These are phyloP conservation scores for Helogale parvula DNA, from an alignment of 2,113 vertebrate genomes.

Conservation along the genomic window DNA sequence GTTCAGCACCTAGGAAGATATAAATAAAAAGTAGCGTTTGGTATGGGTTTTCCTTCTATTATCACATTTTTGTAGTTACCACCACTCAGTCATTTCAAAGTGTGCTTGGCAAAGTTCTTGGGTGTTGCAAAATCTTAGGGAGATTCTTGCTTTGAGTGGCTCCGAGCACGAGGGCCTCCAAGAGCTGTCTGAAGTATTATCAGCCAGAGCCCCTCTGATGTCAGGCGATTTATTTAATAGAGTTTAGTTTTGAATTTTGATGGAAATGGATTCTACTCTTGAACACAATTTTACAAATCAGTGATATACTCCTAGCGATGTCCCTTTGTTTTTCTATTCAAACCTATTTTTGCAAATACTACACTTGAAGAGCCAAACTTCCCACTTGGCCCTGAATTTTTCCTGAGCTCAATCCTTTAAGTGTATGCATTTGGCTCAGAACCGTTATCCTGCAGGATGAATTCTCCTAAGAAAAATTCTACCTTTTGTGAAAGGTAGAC, in stretches of 20 bases:
- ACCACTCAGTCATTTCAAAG: neutral
- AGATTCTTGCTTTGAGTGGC: neutral
- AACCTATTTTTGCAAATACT: conserved; percentile 9
- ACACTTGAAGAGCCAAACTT: neutral
- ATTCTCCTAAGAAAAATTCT: neutral
- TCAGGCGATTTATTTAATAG: neutral
- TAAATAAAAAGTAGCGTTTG: conserved; percentile 22
- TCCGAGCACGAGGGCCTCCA: neutral
- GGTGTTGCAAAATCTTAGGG: neutral
- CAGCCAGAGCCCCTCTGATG: neutral
- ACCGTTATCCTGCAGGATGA: neutral
- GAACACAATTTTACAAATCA: conserved; percentile 21
- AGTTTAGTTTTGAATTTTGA: neutral
- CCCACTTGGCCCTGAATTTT: conserved; percentile 38
- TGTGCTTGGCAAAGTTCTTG: neutral
- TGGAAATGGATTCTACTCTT: neutral
- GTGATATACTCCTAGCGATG: neutral
- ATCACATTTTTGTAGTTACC: neutral
- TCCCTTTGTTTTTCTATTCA: conserved; percentile 34
- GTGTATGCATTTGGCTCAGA: conserved; percentile 31
- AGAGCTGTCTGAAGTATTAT: neutral
- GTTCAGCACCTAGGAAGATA: neutral
- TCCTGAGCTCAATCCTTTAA: neutral
- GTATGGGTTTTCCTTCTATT: neutral
- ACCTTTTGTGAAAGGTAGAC: neutral